phyloP scores from a whole-genome alignment of 2,888 invertebrate species.

The Exocentrus adspersus region DNA sequence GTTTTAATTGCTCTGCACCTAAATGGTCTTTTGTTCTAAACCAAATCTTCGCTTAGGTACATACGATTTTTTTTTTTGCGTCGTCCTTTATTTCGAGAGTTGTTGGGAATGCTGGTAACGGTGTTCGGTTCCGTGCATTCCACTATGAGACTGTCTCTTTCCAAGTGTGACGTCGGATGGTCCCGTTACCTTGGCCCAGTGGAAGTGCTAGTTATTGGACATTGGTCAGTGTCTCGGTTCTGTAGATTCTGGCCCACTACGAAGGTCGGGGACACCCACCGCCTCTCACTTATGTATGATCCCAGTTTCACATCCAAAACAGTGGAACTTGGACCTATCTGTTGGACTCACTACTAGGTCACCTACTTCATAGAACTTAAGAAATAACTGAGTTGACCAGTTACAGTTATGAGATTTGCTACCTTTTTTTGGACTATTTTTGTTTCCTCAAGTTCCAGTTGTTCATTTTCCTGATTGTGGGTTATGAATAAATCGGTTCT shows the following conservation, averaged over 20 bases:
- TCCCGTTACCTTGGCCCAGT: conserved; percentile 59
- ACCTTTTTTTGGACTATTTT: too few species aligned
- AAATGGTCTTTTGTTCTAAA: not conserved
- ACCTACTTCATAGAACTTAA: too few species aligned
- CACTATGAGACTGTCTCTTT: conserved; percentile 54
- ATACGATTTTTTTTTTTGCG: not conserved
- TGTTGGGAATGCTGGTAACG: conserved; percentile 50
- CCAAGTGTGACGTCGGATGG: conserved; percentile 53
- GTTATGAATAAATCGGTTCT: too few species aligned
- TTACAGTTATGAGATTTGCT: too few species aligned
- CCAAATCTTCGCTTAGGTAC: not conserved
- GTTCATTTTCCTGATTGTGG: too few species aligned
- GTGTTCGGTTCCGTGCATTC: conserved; percentile 55
- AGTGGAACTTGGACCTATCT: too few species aligned
- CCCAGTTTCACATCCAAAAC: too few species aligned
- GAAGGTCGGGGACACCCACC: conserved; percentile 25
- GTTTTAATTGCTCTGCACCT: not conserved
- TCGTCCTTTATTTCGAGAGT: not conserved
- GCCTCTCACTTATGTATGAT: too few species aligned
- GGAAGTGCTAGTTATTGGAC: conserved; percentile 43
- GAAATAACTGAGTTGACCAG: too few species aligned
- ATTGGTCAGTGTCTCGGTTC: conserved; percentile 32
- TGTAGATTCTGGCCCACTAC: conserved; percentile 14
- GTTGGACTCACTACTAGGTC: too few species aligned
- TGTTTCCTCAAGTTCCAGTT: too few species aligned